Percentiles rank a stretch among this genome's conserved stretches.
These are phyloP conservation scores for Drosophila cognata DNA, from an alignment of 2,888 invertebrate species.

Conservation along the genomic window DNA sequence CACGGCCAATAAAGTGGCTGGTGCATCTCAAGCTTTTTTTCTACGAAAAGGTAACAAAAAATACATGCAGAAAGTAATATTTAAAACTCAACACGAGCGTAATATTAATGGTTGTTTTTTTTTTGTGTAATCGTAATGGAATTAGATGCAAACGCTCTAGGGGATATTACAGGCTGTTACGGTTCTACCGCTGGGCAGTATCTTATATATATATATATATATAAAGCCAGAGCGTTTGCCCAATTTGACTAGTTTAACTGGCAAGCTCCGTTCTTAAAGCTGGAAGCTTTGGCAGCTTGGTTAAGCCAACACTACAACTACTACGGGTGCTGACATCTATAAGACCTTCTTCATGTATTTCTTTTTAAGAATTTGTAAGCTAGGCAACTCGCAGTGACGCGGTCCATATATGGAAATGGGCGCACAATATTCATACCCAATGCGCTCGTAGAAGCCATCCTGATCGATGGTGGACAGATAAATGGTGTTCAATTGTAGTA, in stretches of 20 bases:
- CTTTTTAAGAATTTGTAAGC: constrained; percentile 83
- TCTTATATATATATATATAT: constrained; percentile 1
- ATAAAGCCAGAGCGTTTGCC: constrained; percentile 51
- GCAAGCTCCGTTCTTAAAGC: constrained; percentile 29
- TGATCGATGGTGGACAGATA: constrained; percentile 91
- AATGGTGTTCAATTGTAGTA: constrained; percentile 87
- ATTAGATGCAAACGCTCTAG: constrained; percentile 63
- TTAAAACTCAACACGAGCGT: constrained; percentile 77
- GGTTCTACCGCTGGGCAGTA: constrained; percentile 57
- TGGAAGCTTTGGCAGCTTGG: constrained; percentile 36
- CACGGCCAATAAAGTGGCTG: constrained; percentile 9
- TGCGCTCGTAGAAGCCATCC: constrained; percentile 90
- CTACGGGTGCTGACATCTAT: constrained; percentile 79
- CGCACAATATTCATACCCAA: constrained; percentile 89
- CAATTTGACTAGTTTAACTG: constrained; percentile 70
- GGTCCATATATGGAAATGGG: constrained; percentile 90
- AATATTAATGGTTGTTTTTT: constrained; percentile 51
- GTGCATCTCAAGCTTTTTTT: constrained; percentile 8
- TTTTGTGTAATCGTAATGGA: constrained; percentile 67
- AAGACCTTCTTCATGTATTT: constrained; percentile 85
- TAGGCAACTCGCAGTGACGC: constrained; percentile 84
- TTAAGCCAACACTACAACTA: constrained; percentile 59
- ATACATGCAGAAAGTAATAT: constrained; percentile 80
- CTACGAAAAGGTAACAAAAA: constrained; percentile 61
- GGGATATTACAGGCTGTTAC: constrained; percentile 26